Percentiles rank a stretch among this genome's conserved stretches.
phyloP scores from a whole-genome alignment of 2,113 vertebrate species.

The Pachyramphus minor region DNA sequence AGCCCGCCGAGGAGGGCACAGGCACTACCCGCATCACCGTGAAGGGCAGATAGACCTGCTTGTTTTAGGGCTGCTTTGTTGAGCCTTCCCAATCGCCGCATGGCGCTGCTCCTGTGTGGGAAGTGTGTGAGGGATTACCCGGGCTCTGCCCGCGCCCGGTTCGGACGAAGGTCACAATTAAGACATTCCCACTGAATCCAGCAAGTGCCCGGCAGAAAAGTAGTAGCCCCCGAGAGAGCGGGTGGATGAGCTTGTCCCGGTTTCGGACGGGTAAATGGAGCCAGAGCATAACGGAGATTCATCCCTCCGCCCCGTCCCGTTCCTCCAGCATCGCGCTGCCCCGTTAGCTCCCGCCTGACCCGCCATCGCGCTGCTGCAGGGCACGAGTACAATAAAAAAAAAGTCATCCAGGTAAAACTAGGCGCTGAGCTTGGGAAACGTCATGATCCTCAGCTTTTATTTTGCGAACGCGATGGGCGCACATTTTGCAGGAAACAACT shows the following conservation, averaged over 20 bases:
- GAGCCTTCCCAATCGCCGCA: not conserved
- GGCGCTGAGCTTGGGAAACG: not conserved
- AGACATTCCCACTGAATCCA: not conserved
- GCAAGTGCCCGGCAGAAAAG: not conserved
- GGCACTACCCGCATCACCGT: not conserved
- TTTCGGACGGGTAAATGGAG: not conserved
- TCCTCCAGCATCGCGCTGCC: not conserved
- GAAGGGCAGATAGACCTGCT: not conserved
- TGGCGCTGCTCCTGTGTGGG: not conserved
- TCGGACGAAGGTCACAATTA: not conserved
- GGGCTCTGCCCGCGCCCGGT: not conserved
- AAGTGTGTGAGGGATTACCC: not conserved
- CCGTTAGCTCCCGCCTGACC: not conserved
- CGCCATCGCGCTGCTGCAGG: not conserved
- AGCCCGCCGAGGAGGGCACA: not conserved
- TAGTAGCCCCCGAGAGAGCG: not conserved
- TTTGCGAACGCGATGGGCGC: not conserved
- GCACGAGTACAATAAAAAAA: not conserved
- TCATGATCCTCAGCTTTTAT: not conserved
- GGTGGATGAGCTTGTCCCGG: not conserved
- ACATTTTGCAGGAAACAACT: conserved; percentile 32
- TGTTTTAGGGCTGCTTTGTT: not conserved
- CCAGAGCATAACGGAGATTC: not conserved
- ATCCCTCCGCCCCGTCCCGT: not conserved
- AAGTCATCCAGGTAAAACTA: not conserved